phyloP scores from a whole-genome alignment of 1,140 invertebrate species.

The Steinernema khuongi region DNA sequence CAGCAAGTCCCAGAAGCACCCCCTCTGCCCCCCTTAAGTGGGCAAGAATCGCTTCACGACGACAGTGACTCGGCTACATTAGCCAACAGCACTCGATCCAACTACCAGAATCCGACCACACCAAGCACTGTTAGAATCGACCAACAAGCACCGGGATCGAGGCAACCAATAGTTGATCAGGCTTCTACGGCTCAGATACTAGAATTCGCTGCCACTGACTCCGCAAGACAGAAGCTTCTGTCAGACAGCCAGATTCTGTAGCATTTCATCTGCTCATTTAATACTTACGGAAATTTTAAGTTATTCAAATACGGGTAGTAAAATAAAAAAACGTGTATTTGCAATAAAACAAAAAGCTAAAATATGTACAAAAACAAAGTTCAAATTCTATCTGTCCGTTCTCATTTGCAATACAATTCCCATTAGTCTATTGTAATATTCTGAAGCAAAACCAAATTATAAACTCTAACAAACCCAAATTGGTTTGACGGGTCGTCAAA shows the following conservation, averaged over 20 bases:
- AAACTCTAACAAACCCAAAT: too few species aligned
- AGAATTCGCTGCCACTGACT: neutral
- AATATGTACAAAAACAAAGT: neutral
- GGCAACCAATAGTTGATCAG: neutral
- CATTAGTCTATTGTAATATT: too few species aligned
- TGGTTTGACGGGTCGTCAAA: too few species aligned
- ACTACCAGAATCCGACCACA: neutral
- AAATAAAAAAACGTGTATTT: neutral
- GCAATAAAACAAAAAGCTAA: neutral
- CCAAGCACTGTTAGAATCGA: neutral
- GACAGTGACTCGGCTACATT: neutral
- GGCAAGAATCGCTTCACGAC: neutral
- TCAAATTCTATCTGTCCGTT: too few species aligned
- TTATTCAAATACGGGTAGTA: neutral
- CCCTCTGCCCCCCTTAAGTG: neutral
- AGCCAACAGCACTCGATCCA: neutral
- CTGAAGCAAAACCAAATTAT: too few species aligned
- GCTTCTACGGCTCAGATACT: neutral
- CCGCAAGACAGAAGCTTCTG: neutral
- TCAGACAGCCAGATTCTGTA: constrained; percentile 1
- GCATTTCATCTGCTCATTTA: neutral
- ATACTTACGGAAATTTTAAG: too few species aligned
- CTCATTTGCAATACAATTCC: too few species aligned
- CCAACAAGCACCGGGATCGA: neutral
- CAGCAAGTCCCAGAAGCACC: neutral